Base-by-base conservation (phyloP, 2,113 vertebrate species). In the Heteronetta atricapilla region DNA sequence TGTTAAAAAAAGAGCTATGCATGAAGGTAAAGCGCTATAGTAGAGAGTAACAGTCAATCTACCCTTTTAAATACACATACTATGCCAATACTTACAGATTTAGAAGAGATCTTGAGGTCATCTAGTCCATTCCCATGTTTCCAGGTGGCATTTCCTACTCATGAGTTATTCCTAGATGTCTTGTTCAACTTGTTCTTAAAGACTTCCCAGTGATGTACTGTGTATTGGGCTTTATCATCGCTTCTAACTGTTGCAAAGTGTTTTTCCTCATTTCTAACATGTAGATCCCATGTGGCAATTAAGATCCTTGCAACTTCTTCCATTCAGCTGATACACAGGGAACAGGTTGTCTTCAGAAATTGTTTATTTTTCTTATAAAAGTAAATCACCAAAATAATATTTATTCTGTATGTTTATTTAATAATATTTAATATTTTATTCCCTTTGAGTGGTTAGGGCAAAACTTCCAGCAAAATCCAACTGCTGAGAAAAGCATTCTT, bases 51-150 rank as follows among this genome's bases (percentile, higher is more conserved):
- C 1, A 85, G 55, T 94, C 75, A 77, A 80, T 90, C 40, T 74
- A 22, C 2, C 42, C 18, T 81, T 93, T 83, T 74, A 88, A 90
- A 90, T 92, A 94, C 91, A 95, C 46, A 82, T 34, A 16, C 8
- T 80, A 77, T 92, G 85, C 92, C 86, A 59, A 88, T 92, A 86
- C 67, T 85, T n/a, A 22, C 34, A 62, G 40, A 86, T 21, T 75
- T 66, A 44, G 50, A 74, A 91, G 20, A 17, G 29, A 4, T 11
- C n/a, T 53, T 75, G 46, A 52, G 67, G 68, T 82, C 67, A 90
- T 31, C 13, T 28, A 85, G 70, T 67, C 33, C 59, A 77, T 42
- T 88, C 5, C 7, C 2, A 20, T 74, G 36, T 21, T 90, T 53
- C 72, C 22, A 1, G 1, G 50, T 9, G 55, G 7, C 6, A 22